A percentile compares a stretch with the other conserved stretches of the same genome.
Conservation (phyloP, 2,797 vertebrate species). For the Spondyliosoma cantharus region DNA sequence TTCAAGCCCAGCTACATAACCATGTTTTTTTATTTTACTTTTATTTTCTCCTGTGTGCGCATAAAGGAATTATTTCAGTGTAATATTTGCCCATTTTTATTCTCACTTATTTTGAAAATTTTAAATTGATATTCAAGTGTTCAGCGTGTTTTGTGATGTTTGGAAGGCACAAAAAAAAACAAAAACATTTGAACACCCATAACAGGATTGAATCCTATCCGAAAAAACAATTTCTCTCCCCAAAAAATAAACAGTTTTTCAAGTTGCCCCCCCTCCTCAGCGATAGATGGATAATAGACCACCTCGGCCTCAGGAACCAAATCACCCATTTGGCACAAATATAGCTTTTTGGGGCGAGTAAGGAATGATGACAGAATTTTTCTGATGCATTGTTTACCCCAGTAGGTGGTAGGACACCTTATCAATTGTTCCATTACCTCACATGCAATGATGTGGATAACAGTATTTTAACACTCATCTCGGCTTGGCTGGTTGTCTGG, state of each 20-base stretch:
- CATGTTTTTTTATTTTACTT: background rate
- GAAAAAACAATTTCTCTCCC: slow-evolving; percentile 30
- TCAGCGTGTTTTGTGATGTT: background rate
- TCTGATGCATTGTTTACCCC: slow-evolving; percentile 64
- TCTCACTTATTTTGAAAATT: background rate
- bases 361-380: slow-evolving; percentile 57
- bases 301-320: slow-evolving; percentile 29
- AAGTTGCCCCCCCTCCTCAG: slow-evolving; percentile 21
- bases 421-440: slow-evolving; percentile 77
- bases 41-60: background rate
- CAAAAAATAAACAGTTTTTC: slow-evolving; percentile 31
- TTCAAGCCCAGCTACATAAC: background rate
- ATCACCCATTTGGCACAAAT: slow-evolving; percentile 59
- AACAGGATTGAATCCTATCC: background rate
- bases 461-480: slow-evolving; percentile 75
- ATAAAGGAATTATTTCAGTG: background rate
- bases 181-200: slow-evolving; percentile 4
- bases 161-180: background rate
- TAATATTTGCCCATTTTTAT: background rate
- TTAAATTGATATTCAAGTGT: slow-evolving; percentile 5
- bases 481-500: slow-evolving; percentile 48
- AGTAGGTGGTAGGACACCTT: slow-evolving; percentile 45
- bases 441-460: slow-evolving; percentile 75
- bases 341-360: slow-evolving; percentile 54
- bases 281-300: slow-evolving; percentile 27